A percentile compares a stretch with the other conserved stretches of the same genome.
phyloP scores from a whole-genome alignment of 1,140 invertebrate genomes.

The Oscheius sp. region DNA sequence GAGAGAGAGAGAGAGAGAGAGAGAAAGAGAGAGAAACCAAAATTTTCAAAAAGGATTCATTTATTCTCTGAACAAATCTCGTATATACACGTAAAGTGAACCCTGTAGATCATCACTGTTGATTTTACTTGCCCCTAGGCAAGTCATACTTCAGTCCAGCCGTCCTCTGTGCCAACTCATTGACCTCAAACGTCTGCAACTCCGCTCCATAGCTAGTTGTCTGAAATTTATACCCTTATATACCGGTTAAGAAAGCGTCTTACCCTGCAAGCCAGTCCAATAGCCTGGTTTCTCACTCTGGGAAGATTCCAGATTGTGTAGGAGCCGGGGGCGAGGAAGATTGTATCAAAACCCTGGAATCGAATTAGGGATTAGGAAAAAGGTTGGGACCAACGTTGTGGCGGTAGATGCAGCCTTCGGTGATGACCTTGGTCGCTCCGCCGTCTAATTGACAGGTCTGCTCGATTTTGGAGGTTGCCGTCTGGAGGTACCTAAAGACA shows the following conservation, averaged over 20 bases:
- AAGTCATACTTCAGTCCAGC: conserved; percentile 33
- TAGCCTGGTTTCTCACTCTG: conserved; percentile 6
- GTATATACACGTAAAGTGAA: conserved; percentile 3
- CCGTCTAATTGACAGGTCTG: conserved; percentile 40
- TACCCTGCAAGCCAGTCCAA: conserved; percentile 40
- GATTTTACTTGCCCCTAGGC: conserved; percentile 34
- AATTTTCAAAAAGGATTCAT: background rate
- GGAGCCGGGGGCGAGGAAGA: conserved; percentile 37
- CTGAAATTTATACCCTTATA: conserved; percentile 7
- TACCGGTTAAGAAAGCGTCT: background rate
- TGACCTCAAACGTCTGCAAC: conserved; percentile 32
- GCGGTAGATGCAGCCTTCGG: conserved; percentile 42
- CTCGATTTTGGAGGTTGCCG: conserved; percentile 37
- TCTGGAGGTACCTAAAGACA: conserved; percentile 21
- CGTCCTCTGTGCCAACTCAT: conserved; percentile 13
- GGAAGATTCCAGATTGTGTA: conserved; percentile 44
- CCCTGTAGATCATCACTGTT: background rate
- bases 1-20: too few species aligned
- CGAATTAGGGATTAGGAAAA: background rate
- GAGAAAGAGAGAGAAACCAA: too few species aligned
- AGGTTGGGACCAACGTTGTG: conserved; percentile 14
- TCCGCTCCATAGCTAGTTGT: conserved; percentile 27
- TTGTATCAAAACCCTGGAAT: conserved; percentile 37
- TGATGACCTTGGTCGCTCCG: conserved; percentile 30
- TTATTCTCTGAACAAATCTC: background rate